Evolutionary conservation across 2,113 vertebrate species (phyloP).

Genomic region (Galbula dea): DNA sequence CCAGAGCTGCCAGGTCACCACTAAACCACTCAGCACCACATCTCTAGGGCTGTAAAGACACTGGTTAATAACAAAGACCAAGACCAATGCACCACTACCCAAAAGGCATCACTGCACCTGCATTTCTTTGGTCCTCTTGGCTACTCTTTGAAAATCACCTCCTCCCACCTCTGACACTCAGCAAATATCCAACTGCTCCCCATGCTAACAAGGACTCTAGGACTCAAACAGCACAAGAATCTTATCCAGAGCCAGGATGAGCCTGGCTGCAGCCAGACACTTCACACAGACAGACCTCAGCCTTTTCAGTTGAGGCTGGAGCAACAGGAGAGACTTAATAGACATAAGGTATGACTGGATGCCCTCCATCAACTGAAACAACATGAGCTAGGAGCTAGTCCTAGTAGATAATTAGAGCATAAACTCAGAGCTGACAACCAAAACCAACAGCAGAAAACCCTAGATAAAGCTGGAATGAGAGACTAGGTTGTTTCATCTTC

Average conservation of each 20-base stretch:
- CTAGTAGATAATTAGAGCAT: background rate
- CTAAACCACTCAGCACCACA: no score
- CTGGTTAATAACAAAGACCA: background rate
- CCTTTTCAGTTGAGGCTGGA: background rate
- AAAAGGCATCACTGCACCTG: no score
- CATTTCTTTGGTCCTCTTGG: background rate
- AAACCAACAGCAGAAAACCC: background rate
- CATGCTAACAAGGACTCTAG: fast-evolving
- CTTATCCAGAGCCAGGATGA: fast-evolving
- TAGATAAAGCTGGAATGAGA: background rate
- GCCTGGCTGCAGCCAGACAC: background rate
- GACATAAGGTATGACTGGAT: fast-evolving
- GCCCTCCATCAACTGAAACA: background rate
- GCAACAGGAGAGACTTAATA: background rate
- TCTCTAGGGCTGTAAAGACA: no score
- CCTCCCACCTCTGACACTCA: background rate
- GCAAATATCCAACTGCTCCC: background rate
- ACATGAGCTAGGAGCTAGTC: background rate
- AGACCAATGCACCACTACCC: fast-evolving
- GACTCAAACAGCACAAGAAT: background rate
- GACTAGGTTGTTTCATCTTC: background rate
- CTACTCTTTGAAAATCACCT: background rate
- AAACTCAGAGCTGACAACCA: background rate
- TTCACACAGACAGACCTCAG: background rate
- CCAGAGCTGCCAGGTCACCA: no score